Evolutionary conservation across 2,888 invertebrate genomes (phyloP), one percentile per base, ranked within the genome.

Genomic region (Ochropleura plecta): DNA sequence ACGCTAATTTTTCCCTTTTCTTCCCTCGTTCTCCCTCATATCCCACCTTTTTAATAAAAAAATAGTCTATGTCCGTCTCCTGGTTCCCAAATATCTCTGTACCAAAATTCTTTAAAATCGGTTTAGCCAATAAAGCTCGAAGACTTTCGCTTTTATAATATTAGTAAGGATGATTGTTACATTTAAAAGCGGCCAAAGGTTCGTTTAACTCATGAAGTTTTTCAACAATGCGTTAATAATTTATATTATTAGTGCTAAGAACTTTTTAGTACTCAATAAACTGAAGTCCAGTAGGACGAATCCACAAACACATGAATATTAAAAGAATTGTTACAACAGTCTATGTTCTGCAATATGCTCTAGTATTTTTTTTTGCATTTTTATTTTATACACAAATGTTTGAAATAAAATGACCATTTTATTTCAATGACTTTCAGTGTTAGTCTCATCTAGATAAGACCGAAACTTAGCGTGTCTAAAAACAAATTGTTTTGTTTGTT

Each of bases 381-480:
- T 4, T 0, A 48, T 8, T 63, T 70, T 63, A 6, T 65, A n/a
- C 12, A 14, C 12, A 40, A 48, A 40, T 4, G 6, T 42, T 62
- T 51, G 40, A 49, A 77, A 63, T 70, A 71, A 70, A 53, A 66
- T 44, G 12, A 78, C 6, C 8, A 49, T 63, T 78, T 66, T 67
- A 79, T 71, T 67, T 59, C 63, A 44, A 44, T 12, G 1, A 7
- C n/a, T 51, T 30, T 42, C 48, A 53, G 46, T 74, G 63, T 59
- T 20, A 57, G 20, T 53, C 65, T 63, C 16, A 63, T 72, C 72
- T 62, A 55, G 67, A 75, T 64, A 64, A 60, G 18, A 73, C 49
- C 71, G 20, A 68, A 64, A 53, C 75, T 73, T 76, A 71, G 86
- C 86, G 76, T 85, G 83, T 76, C 79, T 60, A 57, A 70, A 75